These are phyloP conservation scores for Stegodyphus mimosarum DNA, from an alignment of 1,140 invertebrate species.

Conservation along the genomic window DNA sequence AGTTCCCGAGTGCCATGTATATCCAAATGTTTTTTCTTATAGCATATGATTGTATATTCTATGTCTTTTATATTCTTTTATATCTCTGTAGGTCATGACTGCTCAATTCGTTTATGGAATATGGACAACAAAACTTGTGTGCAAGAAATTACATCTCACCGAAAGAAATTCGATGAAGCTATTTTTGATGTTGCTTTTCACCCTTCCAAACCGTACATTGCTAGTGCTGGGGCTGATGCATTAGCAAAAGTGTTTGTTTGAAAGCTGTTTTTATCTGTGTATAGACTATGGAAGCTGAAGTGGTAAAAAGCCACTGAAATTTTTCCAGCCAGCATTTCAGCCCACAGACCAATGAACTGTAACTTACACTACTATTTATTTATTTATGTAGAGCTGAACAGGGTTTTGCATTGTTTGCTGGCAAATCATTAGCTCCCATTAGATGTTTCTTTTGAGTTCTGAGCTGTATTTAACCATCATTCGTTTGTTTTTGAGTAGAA, in stretches of 20 bases:
- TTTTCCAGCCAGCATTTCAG: constrained; percentile 56
- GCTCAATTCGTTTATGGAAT: constrained; percentile 99
- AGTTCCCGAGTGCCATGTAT: too few species aligned
- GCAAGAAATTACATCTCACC: constrained; percentile 98
- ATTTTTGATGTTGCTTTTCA: constrained; percentile 99
- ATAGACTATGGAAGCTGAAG: constrained; percentile 27
- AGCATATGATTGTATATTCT: too few species aligned
- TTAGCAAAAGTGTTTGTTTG: constrained; percentile 92
- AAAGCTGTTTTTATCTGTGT: constrained; percentile 20
- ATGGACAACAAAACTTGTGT: constrained; percentile 98
- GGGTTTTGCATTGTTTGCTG: constrained; percentile 35
- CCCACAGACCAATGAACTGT: constrained; percentile 56
- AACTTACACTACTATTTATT: constrained; percentile 59
- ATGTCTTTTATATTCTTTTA: constrained; percentile 2
- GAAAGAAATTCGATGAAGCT: constrained; percentile 99
- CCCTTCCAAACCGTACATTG: constrained; percentile 97
- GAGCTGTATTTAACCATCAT: not conserved
- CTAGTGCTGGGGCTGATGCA: constrained; percentile 97
- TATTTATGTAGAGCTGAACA: constrained; percentile 47
- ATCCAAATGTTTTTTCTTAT: too few species aligned
- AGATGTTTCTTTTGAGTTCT: not conserved
- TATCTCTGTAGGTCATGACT: constrained; percentile 86
- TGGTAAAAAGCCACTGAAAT: constrained; percentile 15
- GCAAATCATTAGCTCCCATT: constrained; percentile 11
- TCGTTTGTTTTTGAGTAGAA: not conserved